Conservation (phyloP, 2,797 vertebrate species). For the Trachops cirrhosus region DNA sequence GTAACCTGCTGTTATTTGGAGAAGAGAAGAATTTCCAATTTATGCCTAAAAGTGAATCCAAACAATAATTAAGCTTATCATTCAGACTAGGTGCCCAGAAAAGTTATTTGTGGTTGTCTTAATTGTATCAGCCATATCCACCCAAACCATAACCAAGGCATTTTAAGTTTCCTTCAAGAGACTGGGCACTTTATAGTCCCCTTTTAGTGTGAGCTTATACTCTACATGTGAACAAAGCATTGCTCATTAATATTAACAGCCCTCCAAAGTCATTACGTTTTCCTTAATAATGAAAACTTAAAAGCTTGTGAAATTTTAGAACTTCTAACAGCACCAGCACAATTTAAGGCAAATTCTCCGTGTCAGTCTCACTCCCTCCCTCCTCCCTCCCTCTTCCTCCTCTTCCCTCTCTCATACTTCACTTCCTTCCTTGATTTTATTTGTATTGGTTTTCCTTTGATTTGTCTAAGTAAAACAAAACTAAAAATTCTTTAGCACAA, state of each 20-base stretch:
- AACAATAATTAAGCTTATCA: slow-evolving; percentile 60
- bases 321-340: background rate
- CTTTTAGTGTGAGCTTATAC: slow-evolving; percentile 46
- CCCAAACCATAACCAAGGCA: slow-evolving; percentile 39
- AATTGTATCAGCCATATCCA: slow-evolving; percentile 47
- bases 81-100: slow-evolving; percentile 58
- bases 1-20: slow-evolving; percentile 52
- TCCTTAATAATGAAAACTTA: slow-evolving; percentile 45
- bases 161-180: slow-evolving; percentile 24
- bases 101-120: slow-evolving; percentile 65
- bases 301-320: slow-evolving; percentile 30
- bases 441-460: slow-evolving; percentile 17
- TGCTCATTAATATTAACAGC: background rate
- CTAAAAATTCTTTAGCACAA: background rate
- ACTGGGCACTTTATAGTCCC: slow-evolving; percentile 18
- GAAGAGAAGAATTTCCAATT: slow-evolving; percentile 59
- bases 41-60: slow-evolving; percentile 64
- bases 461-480: slow-evolving; percentile 48
- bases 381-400: background rate
- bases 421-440: background rate
- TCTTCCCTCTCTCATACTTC: background rate
- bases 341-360: slow-evolving; percentile 5
- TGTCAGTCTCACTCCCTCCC: background rate
- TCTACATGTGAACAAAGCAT: slow-evolving; percentile 36
- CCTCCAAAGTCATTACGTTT: slow-evolving; percentile 18